These are phyloP conservation scores for Hydrotaea diabolus DNA, from an alignment of 2,888 invertebrate species.

Conservation along the genomic window DNA sequence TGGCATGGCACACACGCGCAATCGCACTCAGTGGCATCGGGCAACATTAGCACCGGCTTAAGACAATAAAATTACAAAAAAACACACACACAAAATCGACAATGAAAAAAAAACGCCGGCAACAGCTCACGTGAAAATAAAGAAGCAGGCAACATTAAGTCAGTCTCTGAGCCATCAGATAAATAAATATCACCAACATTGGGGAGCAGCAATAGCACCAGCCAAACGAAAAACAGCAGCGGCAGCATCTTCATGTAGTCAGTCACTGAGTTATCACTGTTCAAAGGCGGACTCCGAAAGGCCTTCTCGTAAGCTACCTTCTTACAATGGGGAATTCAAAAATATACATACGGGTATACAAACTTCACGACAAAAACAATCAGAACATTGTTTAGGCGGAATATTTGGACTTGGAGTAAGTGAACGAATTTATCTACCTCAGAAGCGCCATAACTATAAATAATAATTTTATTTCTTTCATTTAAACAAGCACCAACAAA, in stretches of 20 bases:
- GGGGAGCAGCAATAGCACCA: background rate
- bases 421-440: no score
- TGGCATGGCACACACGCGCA: background rate
- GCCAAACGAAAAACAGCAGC: background rate
- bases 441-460: no score
- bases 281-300: no score
- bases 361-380: no score
- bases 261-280: background rate
- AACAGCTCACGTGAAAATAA: conserved; percentile 37
- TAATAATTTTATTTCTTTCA: no score
- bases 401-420: no score
- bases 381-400: no score
- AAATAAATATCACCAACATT: background rate
- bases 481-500: no score
- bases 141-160: conserved; percentile 50
- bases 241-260: background rate
- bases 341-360: no score
- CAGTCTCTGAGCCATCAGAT: background rate
- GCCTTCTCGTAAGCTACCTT: no score
- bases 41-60: conserved; percentile 45
- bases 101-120: conserved; percentile 27
- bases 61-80: no score
- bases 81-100: background rate
- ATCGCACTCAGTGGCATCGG: conserved; percentile 14
- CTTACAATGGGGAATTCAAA: no score